Percentiles rank a stretch among this genome's conserved stretches.
Conservation (phyloP, 1,140 invertebrate species). For the Apis dorsata region DNA sequence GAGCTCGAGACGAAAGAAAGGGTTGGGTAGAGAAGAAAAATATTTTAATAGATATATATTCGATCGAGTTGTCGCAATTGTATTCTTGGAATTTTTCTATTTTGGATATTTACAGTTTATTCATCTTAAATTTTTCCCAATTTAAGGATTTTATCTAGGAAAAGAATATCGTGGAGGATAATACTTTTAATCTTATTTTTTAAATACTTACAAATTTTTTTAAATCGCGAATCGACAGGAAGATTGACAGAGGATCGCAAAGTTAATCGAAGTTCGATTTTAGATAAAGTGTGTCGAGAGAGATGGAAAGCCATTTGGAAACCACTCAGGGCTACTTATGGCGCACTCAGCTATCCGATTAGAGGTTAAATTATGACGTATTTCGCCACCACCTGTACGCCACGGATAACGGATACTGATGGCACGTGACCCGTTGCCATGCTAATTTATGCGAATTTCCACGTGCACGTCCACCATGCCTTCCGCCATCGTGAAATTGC, state of each 20-base stretch:
- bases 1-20: too few relatives aligned
- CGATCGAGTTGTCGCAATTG: too few relatives aligned
- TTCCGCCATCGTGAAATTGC: conserved; percentile 26
- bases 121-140: too few relatives aligned
- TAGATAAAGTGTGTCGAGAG: conserved; percentile 49
- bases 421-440: conserved; percentile 41
- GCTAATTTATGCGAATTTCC: conserved; percentile 59
- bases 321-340: conserved; percentile 53
- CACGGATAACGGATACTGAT: conserved; percentile 59
- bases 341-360: conserved; percentile 56
- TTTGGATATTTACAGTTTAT: too few relatives aligned
- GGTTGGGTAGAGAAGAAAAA: too few relatives aligned
- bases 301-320: conserved; percentile 57
- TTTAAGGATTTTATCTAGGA: too few relatives aligned
- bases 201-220: not conserved
- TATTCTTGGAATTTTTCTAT: too few relatives aligned
- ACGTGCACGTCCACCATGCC: conserved; percentile 33
- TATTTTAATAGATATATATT: too few relatives aligned
- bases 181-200: too few relatives aligned
- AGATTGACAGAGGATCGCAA: not conserved
- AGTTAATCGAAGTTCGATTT: conserved; percentile 33
- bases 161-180: too few relatives aligned
- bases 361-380: conserved; percentile 64
- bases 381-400: conserved; percentile 50
- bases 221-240: not conserved